Base-by-base conservation (phyloP, 1,140 invertebrate genomes). In the Apis cerana region DNA sequence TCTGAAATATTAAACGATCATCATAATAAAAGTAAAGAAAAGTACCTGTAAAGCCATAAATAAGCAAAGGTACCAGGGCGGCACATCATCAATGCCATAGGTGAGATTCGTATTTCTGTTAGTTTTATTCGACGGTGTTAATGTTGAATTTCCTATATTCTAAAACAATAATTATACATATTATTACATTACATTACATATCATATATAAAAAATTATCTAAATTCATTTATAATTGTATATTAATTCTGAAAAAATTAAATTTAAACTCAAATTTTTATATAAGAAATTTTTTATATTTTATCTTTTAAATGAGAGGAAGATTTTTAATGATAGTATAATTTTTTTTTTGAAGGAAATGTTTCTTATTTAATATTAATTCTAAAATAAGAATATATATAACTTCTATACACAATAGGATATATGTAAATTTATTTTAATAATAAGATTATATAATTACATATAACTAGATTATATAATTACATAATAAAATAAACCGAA, bases 11-110 rank as follows among this genome's bases (percentile, higher is more conserved):
- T 27, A 19, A n/a, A 8, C 27, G 23, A 8, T 27, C 23, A 64
- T 17, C 8, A 64, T 5, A 5, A 43, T 43, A 43, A 43, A 43
- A 43, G n/a, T 1, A 13, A 62, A 23, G 7, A 81, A 76, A 68
- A 85, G 87, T 94, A 97, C 97, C 96, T 98, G 97, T 64, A 98
- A 93, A 58, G 97, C 97, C 93, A 98, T 96, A 85, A 98, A 96
- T 72, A 98, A 95, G 84, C 96, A 97, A 0, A 98, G 93, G 91
- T 98, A 97, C 97, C 97, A 97, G 0, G 97, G 96, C 17, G 98
- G 97, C 52, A 95, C 92, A 89, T 98, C 97, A 71, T 98, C 97
- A 43, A 98, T 97, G 33, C 96, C 96, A 91, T 98, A 98, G 0
- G 96, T 95, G 15, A 97, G 95, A 54, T 95, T 94, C 4, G 93